Percentiles rank a stretch among this genome's conserved stretches.
phyloP scores from a whole-genome alignment of 2,797 vertebrate genomes.

The Falco novaeseelandiae region DNA sequence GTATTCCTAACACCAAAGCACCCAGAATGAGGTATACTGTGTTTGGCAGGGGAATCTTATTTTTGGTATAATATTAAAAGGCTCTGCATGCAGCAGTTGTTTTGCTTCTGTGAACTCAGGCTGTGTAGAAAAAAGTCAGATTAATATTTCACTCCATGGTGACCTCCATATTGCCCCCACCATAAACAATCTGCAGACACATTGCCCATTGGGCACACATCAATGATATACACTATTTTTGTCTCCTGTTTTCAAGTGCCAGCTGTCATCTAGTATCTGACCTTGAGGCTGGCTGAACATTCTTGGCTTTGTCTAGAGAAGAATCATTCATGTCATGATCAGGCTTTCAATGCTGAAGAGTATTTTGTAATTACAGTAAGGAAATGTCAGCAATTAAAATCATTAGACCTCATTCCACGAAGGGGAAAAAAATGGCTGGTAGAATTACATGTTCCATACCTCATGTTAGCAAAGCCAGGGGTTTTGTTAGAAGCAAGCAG shows the following conservation, averaged over 20 bases:
- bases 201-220: not conserved
- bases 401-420: not conserved
- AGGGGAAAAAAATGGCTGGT: not conserved
- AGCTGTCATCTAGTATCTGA: not conserved
- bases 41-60: not conserved
- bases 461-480: not conserved
- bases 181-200: not conserved
- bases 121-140: not conserved
- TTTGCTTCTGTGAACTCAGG: not conserved
- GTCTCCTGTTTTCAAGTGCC: not conserved
- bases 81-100: not conserved
- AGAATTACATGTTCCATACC: not conserved
- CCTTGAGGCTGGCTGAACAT: not conserved
- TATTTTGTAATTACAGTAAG: not conserved
- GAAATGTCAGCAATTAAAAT: not conserved
- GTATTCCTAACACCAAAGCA: not conserved
- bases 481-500: not conserved
- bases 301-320: not conserved
- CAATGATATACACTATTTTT: not conserved
- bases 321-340: not conserved
- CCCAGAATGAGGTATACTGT: not conserved
- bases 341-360: not conserved
- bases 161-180: not conserved
- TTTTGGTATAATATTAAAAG: not conserved
- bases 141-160: not conserved